These are phyloP conservation scores for Tadarida brasiliensis DNA, from an alignment of 2,797 vertebrate genomes.

Conservation along the genomic window DNA sequence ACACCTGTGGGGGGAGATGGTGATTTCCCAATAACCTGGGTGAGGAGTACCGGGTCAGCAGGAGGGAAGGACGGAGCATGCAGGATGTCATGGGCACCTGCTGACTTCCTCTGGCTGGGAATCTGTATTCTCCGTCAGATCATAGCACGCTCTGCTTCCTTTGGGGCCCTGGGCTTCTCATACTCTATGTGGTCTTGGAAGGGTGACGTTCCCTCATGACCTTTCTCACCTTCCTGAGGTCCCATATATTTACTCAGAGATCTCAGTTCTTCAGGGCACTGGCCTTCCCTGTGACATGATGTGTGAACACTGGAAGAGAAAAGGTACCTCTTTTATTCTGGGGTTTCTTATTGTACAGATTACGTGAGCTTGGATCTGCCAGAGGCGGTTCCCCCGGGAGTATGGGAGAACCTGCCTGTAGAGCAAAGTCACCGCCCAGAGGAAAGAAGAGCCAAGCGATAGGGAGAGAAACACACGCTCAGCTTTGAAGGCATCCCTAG, in stretches of 20 bases:
- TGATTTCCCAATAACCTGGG: background rate
- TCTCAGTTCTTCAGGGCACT: background rate
- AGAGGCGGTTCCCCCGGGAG: background rate
- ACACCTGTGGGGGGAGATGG: background rate
- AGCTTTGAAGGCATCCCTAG: background rate
- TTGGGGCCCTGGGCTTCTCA: background rate
- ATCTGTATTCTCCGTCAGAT: background rate
- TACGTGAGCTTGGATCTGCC: background rate
- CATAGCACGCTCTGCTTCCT: background rate
- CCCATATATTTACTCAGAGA: background rate
- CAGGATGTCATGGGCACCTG: background rate
- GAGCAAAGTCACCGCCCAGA: background rate
- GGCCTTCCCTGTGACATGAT: background rate
- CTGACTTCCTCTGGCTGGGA: background rate
- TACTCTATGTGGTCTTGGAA: background rate
- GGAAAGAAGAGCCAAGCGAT: background rate
- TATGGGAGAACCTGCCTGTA: background rate
- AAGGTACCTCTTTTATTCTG: background rate
- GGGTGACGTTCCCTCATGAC: background rate
- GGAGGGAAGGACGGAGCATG: background rate
- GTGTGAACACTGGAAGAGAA: background rate
- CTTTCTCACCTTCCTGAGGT: background rate
- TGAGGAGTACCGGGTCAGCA: background rate
- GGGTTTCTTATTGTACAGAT: background rate
- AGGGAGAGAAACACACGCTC: background rate